Base-by-base conservation (phyloP, 2,888 invertebrate genomes). In the Cosmia trapezina region DNA sequence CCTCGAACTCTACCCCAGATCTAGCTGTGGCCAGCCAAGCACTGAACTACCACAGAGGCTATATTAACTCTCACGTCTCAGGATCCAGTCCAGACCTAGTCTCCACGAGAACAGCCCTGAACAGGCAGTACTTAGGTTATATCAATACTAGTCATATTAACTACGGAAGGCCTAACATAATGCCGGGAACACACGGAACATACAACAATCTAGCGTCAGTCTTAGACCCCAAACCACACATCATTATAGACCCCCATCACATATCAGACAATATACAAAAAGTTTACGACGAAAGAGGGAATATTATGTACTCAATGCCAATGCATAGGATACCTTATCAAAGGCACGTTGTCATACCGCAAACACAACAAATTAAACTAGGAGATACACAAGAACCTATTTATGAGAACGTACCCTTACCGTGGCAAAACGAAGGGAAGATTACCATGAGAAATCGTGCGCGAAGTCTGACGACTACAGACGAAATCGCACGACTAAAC, bases 1-100 rank as follows among this genome's bases (percentile, higher is more conserved):
- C 97, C 65, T 98, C 98, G 12, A 98, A 98, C 86, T 98, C 98
- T 0, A 98, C 98, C 0, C 98, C 98, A 0, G 98, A 98, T 91
- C 92, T 98, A 71, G 98, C 98, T 0, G 97, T 97, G 2, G 97
- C 97, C 3, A 97, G 97, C 71, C 97, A 97, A 86, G 96, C 97
- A 0, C 89, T 96, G 0, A 95, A 94, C 75, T 96, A 96, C 85
- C 95, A 95, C 62, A 77, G 96, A 68, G 95, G 95, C 0, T 96
- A 95, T 68, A 95, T 96, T 47, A 94, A 93, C 76, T 90, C 97
- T 0, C 97, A 97, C 77, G 97, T 97, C 0, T 97, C 97, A 1
- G 98, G 98, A 0, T 98, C 98, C 0, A 98, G 98, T 87, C 98
- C 98, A 0, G 98, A 98, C 91, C 92, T 98, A 78, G 98, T 98